Conservation (phyloP, 2,888 invertebrate genomes). For the Halictus quadricinctus region DNA sequence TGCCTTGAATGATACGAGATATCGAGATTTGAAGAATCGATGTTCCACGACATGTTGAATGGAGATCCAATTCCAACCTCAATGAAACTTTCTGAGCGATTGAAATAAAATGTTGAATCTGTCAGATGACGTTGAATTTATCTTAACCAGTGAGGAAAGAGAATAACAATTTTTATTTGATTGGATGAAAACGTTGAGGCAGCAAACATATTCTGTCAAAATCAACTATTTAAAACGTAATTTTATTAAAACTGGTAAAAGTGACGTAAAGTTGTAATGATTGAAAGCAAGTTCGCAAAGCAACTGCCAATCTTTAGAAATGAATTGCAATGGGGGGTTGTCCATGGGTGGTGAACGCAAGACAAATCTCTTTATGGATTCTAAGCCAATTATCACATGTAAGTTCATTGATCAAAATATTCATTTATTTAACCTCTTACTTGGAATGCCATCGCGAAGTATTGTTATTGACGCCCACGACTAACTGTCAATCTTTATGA, state of each 20-base stretch:
- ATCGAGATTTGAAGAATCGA: slow-evolving; percentile 61
- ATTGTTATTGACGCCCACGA: slow-evolving; percentile 65
- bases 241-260: slow-evolving; percentile 58
- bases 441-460: slow-evolving; percentile 39
- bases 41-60: slow-evolving; percentile 46
- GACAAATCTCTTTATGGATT: slow-evolving; percentile 83
- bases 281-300: slow-evolving; percentile 67
- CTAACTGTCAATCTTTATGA: slow-evolving; percentile 58
- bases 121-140: slow-evolving; percentile 15
- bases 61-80: slow-evolving; percentile 65
- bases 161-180: background rate
- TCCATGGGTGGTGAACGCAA: slow-evolving; percentile 71
- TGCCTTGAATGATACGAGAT: slow-evolving; percentile 40
- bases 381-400: slow-evolving; percentile 90
- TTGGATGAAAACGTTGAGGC: background rate
- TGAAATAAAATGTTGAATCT: slow-evolving; percentile 53
- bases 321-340: slow-evolving; percentile 81
- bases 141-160: slow-evolving; percentile 18
- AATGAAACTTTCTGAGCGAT: slow-evolving; percentile 40
- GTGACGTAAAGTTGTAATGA: slow-evolving; percentile 76
- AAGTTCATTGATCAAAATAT: slow-evolving; percentile 80
- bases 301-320: slow-evolving; percentile 72
- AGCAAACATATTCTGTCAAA: slow-evolving; percentile 19
- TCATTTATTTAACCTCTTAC: slow-evolving; percentile 52
- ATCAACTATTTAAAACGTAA: slow-evolving; percentile 13